Evolutionary conservation across 2,888 invertebrate genomes (phyloP).

Genomic region (Noctua janthe): DNA sequence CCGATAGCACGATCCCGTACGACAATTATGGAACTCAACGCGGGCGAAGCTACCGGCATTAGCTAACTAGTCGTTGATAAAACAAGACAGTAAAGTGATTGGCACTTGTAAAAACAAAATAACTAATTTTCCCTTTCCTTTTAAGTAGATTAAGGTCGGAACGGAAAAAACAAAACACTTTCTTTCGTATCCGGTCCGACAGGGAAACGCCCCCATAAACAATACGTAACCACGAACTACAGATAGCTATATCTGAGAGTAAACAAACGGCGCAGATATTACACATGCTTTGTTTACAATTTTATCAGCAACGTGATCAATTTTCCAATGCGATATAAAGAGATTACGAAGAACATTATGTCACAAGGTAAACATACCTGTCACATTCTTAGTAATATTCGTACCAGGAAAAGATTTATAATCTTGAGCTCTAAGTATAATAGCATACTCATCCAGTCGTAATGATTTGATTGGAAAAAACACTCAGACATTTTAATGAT

Average conservation of each 20-base stretch:
- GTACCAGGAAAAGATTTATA: slow-evolving; percentile 53
- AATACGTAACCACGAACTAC: slow-evolving; percentile 29
- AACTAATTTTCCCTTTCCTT: slow-evolving; percentile 34
- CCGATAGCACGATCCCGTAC: too few relatives aligned
- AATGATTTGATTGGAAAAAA: slow-evolving; percentile 35
- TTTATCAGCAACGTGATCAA: slow-evolving; percentile 68
- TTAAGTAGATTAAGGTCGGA: slow-evolving; percentile 44
- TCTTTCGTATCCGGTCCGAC: slow-evolving; percentile 56
- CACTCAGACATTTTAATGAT: slow-evolving; percentile 15
- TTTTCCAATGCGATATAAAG: slow-evolving; percentile 63
- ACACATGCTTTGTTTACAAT: slow-evolving; percentile 67
- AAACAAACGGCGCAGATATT: slow-evolving; percentile 48
- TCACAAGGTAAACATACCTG: slow-evolving; percentile 56
- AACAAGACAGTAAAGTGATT: slow-evolving; percentile 9
- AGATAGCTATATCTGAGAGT: slow-evolving; percentile 48
- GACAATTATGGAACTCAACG: too few relatives aligned
- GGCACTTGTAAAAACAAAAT: slow-evolving; percentile 37
- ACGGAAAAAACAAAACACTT: slow-evolving; percentile 53
- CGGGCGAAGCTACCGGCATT: too few relatives aligned
- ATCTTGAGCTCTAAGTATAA: slow-evolving; percentile 17
- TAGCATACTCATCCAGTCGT: slow-evolving; percentile 20
- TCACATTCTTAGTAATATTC: slow-evolving; percentile 57
- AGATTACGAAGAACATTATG: slow-evolving; percentile 69
- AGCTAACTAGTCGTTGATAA: not conserved
- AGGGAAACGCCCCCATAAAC: slow-evolving; percentile 47